phyloP scores from a whole-genome alignment of 2,797 vertebrate species.

The Clarias fuscus region DNA sequence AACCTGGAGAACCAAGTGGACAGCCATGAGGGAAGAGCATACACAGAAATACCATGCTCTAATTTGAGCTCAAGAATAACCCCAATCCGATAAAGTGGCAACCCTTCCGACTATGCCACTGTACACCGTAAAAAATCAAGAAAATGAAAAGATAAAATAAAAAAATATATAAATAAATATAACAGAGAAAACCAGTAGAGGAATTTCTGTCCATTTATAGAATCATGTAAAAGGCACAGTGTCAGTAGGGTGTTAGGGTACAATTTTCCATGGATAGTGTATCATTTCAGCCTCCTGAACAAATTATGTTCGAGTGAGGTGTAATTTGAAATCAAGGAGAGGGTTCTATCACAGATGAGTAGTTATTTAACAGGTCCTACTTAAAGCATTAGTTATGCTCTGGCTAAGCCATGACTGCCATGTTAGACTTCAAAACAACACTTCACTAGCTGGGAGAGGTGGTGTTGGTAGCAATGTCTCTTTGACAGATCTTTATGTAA shows the following conservation, averaged over 20 bases:
- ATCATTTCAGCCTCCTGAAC: constrained; percentile 14
- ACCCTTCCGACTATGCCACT: not conserved
- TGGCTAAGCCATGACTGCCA: constrained; percentile 16
- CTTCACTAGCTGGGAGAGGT: not conserved
- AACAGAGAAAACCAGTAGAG: too few relatives aligned
- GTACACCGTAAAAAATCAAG: not conserved
- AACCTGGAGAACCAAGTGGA: not conserved
- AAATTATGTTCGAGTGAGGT: not conserved
- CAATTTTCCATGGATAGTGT: constrained; percentile 12
- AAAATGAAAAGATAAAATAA: too few relatives aligned
- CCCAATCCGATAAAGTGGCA: too few relatives aligned
- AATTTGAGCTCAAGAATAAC: not conserved
- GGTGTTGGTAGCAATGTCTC: not conserved
- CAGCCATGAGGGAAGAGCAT: not conserved
- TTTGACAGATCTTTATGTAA: constrained; percentile 17
- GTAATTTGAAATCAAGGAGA: constrained; percentile 29
- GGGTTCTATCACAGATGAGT: constrained; percentile 25
- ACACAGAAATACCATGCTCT: not conserved
- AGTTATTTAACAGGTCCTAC: constrained; percentile 24
- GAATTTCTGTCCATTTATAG: not conserved
- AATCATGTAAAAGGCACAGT: constrained; percentile 14
- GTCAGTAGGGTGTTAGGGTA: not conserved
- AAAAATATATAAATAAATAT: too few relatives aligned
- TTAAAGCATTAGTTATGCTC: constrained; percentile 34
- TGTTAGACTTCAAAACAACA: constrained; percentile 18